A percentile compares a stretch with the other conserved stretches of the same genome.
phyloP scores from a whole-genome alignment of 2,113 vertebrate species.

The Bambusicola thoracicus region DNA sequence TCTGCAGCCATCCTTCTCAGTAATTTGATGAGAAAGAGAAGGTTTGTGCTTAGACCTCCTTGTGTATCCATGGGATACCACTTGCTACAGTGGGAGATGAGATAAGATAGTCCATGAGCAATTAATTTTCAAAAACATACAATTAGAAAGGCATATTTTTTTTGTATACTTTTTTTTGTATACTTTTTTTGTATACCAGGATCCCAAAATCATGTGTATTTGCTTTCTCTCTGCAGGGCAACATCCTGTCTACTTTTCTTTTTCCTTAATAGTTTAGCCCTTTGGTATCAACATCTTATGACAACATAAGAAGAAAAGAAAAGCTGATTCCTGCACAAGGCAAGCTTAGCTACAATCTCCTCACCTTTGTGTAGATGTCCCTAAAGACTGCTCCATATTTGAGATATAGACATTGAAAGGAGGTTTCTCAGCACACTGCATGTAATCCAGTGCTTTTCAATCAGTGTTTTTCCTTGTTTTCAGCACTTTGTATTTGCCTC shows the following conservation, averaged over 20 bases:
- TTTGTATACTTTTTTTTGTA: background rate
- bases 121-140: background rate
- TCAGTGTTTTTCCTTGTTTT: slow-evolving; percentile 14
- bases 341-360: background rate
- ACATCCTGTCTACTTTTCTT: slow-evolving; percentile 4
- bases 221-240: slow-evolving; percentile 25
- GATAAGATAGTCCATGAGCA: background rate
- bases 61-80: background rate
- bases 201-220: background rate
- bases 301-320: slow-evolving; percentile 34
- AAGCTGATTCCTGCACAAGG: slow-evolving; percentile 9
- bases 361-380: slow-evolving; percentile 16
- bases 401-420: slow-evolving; percentile 39
- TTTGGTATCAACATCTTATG: slow-evolving; percentile 38
- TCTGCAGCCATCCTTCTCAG: background rate
- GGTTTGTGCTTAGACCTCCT: background rate
- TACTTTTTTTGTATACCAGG: background rate
- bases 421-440: slow-evolving; percentile 22
- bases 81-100: background rate
- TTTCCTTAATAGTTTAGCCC: slow-evolving; percentile 15
- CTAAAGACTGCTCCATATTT: slow-evolving; percentile 36
- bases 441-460: slow-evolving; percentile 17
- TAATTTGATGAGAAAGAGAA: background rate
- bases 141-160: background rate
- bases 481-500: background rate